Evolutionary conservation across 30 jellyfish, hydroid and myxozoan species (phyloP), one percentile per base, ranked within the genome.

Genomic region (Cassiopea andromeda): DNA sequence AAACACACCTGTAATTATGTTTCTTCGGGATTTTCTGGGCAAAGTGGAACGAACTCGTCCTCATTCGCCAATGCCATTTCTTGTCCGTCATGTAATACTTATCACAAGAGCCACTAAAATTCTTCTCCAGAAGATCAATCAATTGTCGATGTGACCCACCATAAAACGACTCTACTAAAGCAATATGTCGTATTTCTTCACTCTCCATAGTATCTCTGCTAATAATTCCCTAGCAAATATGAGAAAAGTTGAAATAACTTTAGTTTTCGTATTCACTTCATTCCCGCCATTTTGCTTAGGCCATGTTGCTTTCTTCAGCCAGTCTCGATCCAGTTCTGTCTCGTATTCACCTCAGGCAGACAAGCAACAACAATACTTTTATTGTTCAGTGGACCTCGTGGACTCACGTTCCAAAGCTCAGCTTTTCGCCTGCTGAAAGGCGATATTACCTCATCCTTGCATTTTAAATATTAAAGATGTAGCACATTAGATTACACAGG

Each of bases 1-100:
- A 74, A 1, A 1, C 4, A 43, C 59, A 87, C 94, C 83, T 87
- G 75, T 89, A 75, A 15, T 69, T 38, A 46, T 80, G 83, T 8
- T 47, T 19, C 60, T 38, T 49, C 48, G 93, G 93, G 27, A 90
- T 83, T 16, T 59, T 66, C 46, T 2, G 82, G 46, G 99, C 97
- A 84, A 96, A 92, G 75, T 92, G 85, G 81, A 96, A 59, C 58
- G 97, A 85, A 83, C 99, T 93, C 2, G 99, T 92, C 67, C 99
- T 92, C 97, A 92, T 88, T 27, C 99, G 89, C 99, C 99, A 96
- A 69, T 96, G 98, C 99, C 99, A 96, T 73, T 96, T 96, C 90
- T 96, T 96, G 87, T 88, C 98, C 46, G 89, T 89, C 99, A 96
- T 96, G 82, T 76, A 66, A 27, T 88, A 50, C 60, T 83, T 84